Evolutionary conservation across 2,888 invertebrate species (phyloP).

Genomic region (Lepeophtheirus nordmannii): DNA sequence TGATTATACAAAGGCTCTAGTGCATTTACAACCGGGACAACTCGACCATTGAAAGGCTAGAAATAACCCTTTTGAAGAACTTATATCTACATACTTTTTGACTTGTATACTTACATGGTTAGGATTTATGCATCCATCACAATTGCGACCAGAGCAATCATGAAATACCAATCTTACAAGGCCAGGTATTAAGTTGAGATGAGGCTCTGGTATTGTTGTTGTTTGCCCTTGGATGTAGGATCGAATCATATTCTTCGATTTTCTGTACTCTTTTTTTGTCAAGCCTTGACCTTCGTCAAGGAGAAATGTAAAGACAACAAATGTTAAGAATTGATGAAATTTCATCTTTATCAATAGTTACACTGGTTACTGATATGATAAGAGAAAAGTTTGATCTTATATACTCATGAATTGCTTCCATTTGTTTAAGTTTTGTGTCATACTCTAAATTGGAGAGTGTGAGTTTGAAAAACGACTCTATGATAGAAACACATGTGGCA

Average conservation of each 20-base stretch:
- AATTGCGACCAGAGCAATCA: neutral
- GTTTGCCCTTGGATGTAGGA: neutral
- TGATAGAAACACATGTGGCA: no score
- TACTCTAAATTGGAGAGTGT: no score
- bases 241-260: neutral
- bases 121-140: neutral
- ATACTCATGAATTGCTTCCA: no score
- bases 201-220: neutral
- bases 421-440: no score
- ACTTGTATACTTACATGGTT: neutral
- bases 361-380: no score
- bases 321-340: no score
- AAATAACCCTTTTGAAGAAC: neutral
- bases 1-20: neutral
- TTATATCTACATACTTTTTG: no score
- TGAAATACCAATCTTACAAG: neutral
- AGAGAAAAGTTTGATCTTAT: no score
- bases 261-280: neutral
- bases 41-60: neutral
- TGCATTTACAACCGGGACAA: neutral
- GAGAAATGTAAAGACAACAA: no score
- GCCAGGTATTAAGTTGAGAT: neutral
- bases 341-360: no score
- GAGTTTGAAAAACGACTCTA: no score
- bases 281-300: neutral